Conservation (phyloP, 2,888 invertebrate genomes). For the Drosophila gaucha region DNA sequence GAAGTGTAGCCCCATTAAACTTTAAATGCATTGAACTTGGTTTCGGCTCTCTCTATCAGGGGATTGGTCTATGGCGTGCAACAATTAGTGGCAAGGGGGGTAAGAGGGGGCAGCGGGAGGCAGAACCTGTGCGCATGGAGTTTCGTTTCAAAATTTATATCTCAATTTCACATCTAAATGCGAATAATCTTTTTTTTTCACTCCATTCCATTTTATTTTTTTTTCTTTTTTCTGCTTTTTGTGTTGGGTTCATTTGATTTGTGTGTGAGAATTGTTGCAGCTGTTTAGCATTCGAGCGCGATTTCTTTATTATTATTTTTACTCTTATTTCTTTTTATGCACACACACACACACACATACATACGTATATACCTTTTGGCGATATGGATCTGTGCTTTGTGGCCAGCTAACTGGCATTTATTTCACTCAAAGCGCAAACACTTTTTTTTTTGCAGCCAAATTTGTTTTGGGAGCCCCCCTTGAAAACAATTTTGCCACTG, state of each 20-base stretch:
- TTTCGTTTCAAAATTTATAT: conserved; percentile 79
- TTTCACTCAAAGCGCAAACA: too few relatives aligned
- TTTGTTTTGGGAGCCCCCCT: conserved; percentile 10
- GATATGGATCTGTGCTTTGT: conserved; percentile 46
- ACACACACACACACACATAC: background rate
- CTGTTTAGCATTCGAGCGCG: conserved; percentile 70
- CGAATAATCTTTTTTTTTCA: conserved; percentile 71
- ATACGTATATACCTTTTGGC: background rate
- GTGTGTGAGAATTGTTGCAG: conserved; percentile 74
- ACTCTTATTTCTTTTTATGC: conserved; percentile 21
- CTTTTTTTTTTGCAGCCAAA: too few relatives aligned
- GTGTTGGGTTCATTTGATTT: conserved; percentile 70
- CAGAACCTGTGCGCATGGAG: conserved; percentile 30
- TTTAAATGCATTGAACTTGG: conserved; percentile 60
- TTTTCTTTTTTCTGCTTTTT: conserved; percentile 3
- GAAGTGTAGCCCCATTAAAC: conserved; percentile 42
- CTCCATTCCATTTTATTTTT: conserved; percentile 5
- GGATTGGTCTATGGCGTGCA: conserved; percentile 35
- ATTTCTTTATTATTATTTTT: conserved; percentile 51
- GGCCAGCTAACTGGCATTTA: conserved; percentile 59
- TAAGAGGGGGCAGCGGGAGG: background rate
- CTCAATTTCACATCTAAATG: conserved; percentile 81
- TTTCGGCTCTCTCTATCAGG: too few relatives aligned
- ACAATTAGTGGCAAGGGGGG: conserved; percentile 25
- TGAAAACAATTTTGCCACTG: conserved; percentile 23